Conservation (phyloP, 2,113 vertebrate species). For the Poeciliopsis retropinna region DNA sequence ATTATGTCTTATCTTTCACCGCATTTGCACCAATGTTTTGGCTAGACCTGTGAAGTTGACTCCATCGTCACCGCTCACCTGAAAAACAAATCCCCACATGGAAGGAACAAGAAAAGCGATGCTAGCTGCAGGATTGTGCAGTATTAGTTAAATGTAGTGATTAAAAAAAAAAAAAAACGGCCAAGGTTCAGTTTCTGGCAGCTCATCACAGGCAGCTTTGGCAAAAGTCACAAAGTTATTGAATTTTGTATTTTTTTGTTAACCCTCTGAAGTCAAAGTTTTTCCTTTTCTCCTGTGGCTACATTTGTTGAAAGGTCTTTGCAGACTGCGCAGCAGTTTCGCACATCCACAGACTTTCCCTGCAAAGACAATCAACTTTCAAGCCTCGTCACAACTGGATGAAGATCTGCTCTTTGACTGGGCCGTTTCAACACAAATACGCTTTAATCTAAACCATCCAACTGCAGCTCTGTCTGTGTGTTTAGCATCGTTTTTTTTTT, state of each 20-base stretch:
- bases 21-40: constrained; percentile 74
- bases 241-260: constrained; percentile 43
- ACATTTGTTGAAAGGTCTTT: constrained; percentile 7
- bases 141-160: constrained; percentile 25
- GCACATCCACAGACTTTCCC: too few species aligned
- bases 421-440: background rate
- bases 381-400: too few species aligned
- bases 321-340: too few species aligned
- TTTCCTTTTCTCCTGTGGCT: constrained; percentile 1
- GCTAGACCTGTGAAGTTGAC: constrained; percentile 61
- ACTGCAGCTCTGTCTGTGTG: background rate
- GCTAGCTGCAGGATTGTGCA: constrained; percentile 8
- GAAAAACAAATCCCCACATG: constrained; percentile 52
- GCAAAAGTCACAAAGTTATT: constrained; percentile 31
- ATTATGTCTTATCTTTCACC: constrained; percentile 65
- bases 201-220: constrained; percentile 25
- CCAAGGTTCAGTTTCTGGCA: constrained; percentile 43
- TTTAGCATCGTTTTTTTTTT: background rate
- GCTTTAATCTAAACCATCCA: background rate
- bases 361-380: too few species aligned
- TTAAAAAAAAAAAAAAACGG: constrained; percentile 35
- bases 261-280: constrained; percentile 29
- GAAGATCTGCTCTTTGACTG: background rate
- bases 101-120: constrained; percentile 14
- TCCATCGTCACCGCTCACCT: constrained; percentile 73